Base-by-base conservation (phyloP, 2,888 invertebrate species). In the Isotomurus palustris region DNA sequence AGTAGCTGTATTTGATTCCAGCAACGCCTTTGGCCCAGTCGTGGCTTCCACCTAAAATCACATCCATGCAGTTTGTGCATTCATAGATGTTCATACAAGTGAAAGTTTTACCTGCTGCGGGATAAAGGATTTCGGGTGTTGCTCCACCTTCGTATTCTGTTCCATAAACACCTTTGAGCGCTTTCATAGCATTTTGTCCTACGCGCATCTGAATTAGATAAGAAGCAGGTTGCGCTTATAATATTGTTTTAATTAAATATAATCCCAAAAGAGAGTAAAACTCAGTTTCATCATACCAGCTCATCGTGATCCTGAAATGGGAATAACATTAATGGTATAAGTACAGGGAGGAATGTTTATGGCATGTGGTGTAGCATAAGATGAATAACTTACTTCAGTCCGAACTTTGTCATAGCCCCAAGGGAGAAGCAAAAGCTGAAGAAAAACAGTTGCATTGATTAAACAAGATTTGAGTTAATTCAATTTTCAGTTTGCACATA, bases 341-440 rank as follows among this genome's bases (percentile, higher is more conserved):
- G n/a, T n/a, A 40, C 17, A 6, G 17, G 10, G 17, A 47, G n/a
- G 10, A 27, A 35, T 8, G 22, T 45, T 28, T 35, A 19, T 35
- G 4, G 19, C 14, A 49, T 10, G 19, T 35, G 17, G 5, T 49
- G 19, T 32, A 32, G 8, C 14, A 32, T 32, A 10, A 14, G 8
- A 32, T 32, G 32, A 10, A 32, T 35, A n/a, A 19, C 32, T 49
- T 49, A 49, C 49, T 10, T 66, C 66, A 1, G 64, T 57, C 14
- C 65, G 53, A 22, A 60, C 43, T 27, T 58, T 53, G 32, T 70
- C 70, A 25, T 64, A 70, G 17, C 91, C 91, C 91, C 91, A 91
- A 14, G 91, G 90, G 3, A 69, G 58, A 14, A 69, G 48, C 6
- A 69, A 58, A 36, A 69, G 60, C 68, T 69, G 27, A 17, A 45